Evolutionary conservation across 64 coral and sea anemone species (phyloP), one percentile per base, ranked within the genome.

Genomic region (Orbicella faveolata): DNA sequence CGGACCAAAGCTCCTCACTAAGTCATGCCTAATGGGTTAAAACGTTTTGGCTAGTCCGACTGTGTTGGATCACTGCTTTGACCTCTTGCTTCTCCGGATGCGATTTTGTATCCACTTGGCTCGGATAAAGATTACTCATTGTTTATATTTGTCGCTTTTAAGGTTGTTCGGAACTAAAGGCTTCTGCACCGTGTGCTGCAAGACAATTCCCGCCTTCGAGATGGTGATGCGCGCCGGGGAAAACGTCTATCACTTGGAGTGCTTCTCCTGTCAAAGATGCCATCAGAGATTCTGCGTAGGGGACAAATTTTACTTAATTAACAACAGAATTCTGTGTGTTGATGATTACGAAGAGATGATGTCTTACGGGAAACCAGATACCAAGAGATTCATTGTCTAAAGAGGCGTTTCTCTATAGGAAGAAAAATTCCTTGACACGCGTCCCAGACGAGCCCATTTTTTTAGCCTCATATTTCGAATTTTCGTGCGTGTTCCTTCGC

Each of bases 211-310:
- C 3, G 97, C 97, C 26, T 99, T 99, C 63, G 97, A 99, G 53
- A 99, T 99, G 97, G 97, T 99, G 25, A 99, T 99, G 97, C 91
- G 97, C 14, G 97, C 94, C 30, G 66, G 94, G 34, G 97, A 99
- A 64, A 93, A 96, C 16, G 97, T 99, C 10, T 99, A 99, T 63
- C 97, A 99, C 30, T n/a, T 99, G 34, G 97, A 99, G 74, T 99
- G 97, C 77, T 99, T 99, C 79, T 95, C 97, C 8, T 99, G 97
- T 84, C 94, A 93, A 69, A 89, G 97, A 36, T 99, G 97, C 75
- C 92, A 96, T 75, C 97, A 99, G 63, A 85, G 97, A 64, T 99
- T 99, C 36, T 99, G 97, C 70, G 97, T 99, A 1, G 97, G 97
- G 39, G 97, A 99, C 97, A 99, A 99, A 81, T 99, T 96, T 84